Base-by-base conservation (phyloP, 2,888 invertebrate species). In the Andrena fulva region DNA sequence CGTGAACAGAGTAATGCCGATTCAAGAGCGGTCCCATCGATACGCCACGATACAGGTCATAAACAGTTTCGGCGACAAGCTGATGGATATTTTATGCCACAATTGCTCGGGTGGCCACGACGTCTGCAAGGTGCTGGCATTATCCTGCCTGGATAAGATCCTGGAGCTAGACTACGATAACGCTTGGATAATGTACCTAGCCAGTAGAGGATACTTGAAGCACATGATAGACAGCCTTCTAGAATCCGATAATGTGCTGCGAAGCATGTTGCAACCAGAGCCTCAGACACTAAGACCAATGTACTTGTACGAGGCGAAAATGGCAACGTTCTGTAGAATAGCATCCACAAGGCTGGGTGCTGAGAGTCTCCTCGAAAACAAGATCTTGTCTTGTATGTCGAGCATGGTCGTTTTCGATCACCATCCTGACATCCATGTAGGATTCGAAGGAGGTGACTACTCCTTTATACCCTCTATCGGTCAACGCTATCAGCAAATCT, bases 81-180 rank as follows among this genome's bases (percentile, higher is more conserved):
- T 98, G 64, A 96, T 98, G 92, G 96, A 97, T 87, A 96, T 96
- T 50, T 94, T 98, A 71, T 98, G 98, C 87, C 96, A 97, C 72
- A 98, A 99, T 94, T 97, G 97, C 80, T 97, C 97, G 10, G 97
- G 97, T 1, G 98, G 98, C 0, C 98, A 98, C 91, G 98, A 98
- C 88, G 97, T 99, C 12, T 98, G 98, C 91, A 96, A 98, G 94
- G 98, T 98, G 97, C 95, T 98, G 72, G 97, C 98, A 0, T 94
- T 99, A 87, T 96, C 98, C 0, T 97, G 97, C 84, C 94, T 98
- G 74, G 97, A 98, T 92, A 96, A 97, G 60, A 94, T 98, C 62
- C 95, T 98, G 0, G 96, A 97, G 84, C 94, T 97, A 83, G 97
- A 97, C 89, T 96, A 96, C 2, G 95, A 96, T 60, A 96, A 96